Evolutionary conservation across 2,888 invertebrate species (phyloP), one percentile per base, ranked within the genome.

Genomic region (Seira ritae): DNA sequence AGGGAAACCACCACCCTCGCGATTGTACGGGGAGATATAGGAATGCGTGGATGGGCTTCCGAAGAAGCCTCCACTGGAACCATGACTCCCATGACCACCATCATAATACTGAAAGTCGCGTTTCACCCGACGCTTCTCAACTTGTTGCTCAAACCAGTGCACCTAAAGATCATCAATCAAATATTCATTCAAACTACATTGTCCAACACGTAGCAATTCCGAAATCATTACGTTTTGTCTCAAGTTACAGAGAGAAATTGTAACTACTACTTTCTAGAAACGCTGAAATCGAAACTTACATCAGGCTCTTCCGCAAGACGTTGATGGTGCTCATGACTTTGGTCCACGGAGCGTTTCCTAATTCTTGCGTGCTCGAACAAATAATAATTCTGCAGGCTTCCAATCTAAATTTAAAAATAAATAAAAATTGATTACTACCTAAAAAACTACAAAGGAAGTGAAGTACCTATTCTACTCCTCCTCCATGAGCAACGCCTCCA

Each of bases 131-230:
- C 93, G 93, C 91, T 94, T 95, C 90, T 96, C 96, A 88, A 95
- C 94, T 91, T 99, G 99, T 90, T 99, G 99, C 91, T 98, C 96
- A 89, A 96, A 95, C 98, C 98, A 99, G 90, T 93, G 93, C 37
- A 97, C 95, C 97, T 97, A 65, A 90, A 91, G 73, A 87, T 89
- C 88, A 89, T n/a, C 67, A 17, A 66, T n/a, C 8, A 6, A 46
- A 10, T 46, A 10, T 12, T 12, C 12, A 46, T 46, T 46, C 6
- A 6, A 46, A 46, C 12, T 46, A 46, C 46, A 12, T 46, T 10
- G 6, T 46, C 46, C 6, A 15, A 12, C 46, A 42, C 12, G 46
- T 42, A 42, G 22, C 20, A 68, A 19, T 68, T 19, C 15, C 19
- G 22, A n/a, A 68, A 68, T 22, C n/a, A 20, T n/a, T 22, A 68